Conservation (phyloP, 37 sponge, comb jelly and placozoan genomes). For the Aplysina aerophoba region DNA sequence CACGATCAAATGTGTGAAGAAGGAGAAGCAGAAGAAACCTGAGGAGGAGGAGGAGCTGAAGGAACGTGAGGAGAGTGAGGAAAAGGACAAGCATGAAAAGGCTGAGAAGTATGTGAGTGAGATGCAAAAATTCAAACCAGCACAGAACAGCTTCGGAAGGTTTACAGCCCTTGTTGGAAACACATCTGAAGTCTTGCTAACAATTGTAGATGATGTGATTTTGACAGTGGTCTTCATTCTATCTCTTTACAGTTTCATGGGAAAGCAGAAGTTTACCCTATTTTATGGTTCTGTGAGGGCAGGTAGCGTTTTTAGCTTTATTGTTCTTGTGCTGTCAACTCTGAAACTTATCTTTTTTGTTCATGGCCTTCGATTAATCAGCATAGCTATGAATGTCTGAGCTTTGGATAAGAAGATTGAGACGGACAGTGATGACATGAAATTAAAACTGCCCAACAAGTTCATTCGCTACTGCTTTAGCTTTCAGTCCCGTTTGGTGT, state of each 20-base stretch:
- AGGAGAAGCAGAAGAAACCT: too few relatives aligned
- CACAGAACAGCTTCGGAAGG: not conserved
- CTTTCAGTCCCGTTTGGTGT: not conserved
- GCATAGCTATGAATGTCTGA: not conserved
- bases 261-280: not conserved
- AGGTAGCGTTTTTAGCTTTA: not conserved
- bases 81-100: too few relatives aligned
- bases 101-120: too few relatives aligned
- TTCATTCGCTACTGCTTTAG: not conserved
- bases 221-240: not conserved
- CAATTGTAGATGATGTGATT: not conserved
- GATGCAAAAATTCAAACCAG: not conserved
- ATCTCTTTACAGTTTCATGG: slow-evolving; percentile 3
- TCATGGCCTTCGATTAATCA: not conserved
- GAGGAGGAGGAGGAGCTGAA: too few relatives aligned
- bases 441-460: not conserved
- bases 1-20: too few relatives aligned
- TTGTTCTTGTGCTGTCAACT: not conserved
- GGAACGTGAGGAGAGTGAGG: too few relatives aligned
- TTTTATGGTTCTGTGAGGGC: not conserved
- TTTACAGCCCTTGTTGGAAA: not conserved
- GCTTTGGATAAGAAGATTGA: not conserved
- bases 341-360: not conserved
- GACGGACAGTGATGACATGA: not conserved
- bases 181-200: not conserved